phyloP scores from a whole-genome alignment of 1,140 invertebrate genomes.

The Capitella teleta region DNA sequence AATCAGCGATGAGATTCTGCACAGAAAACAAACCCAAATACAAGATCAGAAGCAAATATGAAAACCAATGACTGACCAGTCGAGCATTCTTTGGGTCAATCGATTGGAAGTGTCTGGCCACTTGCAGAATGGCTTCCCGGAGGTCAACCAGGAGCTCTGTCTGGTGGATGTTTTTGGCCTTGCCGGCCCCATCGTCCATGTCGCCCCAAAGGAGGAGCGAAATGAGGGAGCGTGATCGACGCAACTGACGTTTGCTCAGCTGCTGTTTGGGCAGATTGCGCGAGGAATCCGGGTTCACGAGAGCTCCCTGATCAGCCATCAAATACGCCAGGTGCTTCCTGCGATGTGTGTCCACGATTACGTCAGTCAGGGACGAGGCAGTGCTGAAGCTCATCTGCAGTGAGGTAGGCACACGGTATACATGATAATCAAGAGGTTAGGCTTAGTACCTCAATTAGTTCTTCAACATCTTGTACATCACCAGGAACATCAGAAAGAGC shows the following conservation, averaged over 20 bases:
- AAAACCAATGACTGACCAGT: conserved; percentile 23
- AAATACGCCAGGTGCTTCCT: conserved; percentile 85
- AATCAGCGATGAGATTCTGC: conserved; percentile 70
- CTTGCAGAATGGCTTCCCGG: conserved; percentile 80
- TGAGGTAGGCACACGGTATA: background rate
- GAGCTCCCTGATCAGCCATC: conserved; percentile 88
- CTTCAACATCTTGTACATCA: conserved; percentile 80
- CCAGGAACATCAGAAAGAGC: conserved; percentile 87
- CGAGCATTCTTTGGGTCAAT: conserved; percentile 42
- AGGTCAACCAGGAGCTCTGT: conserved; percentile 88
- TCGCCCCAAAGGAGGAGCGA: conserved; percentile 79
- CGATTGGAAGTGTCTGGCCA: conserved; percentile 74
- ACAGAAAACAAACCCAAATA: background rate
- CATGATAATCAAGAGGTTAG: background rate
- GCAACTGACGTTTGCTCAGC: conserved; percentile 64
- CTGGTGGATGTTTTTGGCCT: conserved; percentile 92
- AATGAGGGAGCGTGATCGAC: conserved; percentile 79
- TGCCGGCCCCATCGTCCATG: conserved; percentile 54
- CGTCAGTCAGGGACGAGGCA: conserved; percentile 59
- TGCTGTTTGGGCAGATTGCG: conserved; percentile 66
- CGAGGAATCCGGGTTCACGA: conserved; percentile 77
- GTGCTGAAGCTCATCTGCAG: conserved; percentile 33
- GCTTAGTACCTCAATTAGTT: conserved; percentile 53
- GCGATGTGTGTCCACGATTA: conserved; percentile 78
- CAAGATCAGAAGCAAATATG: conserved; percentile 1